Base-by-base conservation (phyloP, 2,888 invertebrate species). In the Mechanitis messenoides region DNA sequence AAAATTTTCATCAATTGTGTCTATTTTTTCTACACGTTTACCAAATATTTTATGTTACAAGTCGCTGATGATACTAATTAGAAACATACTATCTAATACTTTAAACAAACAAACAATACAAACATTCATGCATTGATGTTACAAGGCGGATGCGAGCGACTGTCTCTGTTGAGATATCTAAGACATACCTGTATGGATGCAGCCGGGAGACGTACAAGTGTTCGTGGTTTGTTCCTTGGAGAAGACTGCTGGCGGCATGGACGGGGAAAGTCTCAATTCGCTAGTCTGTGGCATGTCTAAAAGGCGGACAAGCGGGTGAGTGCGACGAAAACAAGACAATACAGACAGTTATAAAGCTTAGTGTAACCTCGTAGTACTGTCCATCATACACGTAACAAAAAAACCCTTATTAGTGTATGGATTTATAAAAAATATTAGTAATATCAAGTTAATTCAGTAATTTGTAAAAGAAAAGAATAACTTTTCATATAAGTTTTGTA, bases 181-280 rank as follows among this genome's bases (percentile, higher is more conserved):
- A 50, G 56, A 53, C 12, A 47, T 77, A 94, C 94, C 94, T 73
- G 95, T 93, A 76, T 95, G 94, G 58, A 97, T 91, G 84, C 97
- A 97, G 72, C 95, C 96, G 9, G 94, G 91, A 0, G 93, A 91
- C 62, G 93, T 90, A 81, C 97, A 97, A 20, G 95, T 78, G 7
- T 87, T 79, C 11, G 83, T 79, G 0, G 74, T 73, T 28, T 71
- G 71, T 65, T 77, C 84, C 65, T 77, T 84, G 65, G 77, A 72
- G 67, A 81, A 65, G 60, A 83, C 78, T 58, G 79, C 77, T 66
- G 87, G 86, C 71, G 86, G 83, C 77, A 81, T 76, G 72, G 87
- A 78, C 69, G 85, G 85, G 67, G 87, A 84, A 74, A 87, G 74
- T 77, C 79, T 80, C 75, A 89, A 80, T 79, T 89, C 88, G 76